Conservation (phyloP, 2,113 vertebrate species). For the Clinocottus analis region DNA sequence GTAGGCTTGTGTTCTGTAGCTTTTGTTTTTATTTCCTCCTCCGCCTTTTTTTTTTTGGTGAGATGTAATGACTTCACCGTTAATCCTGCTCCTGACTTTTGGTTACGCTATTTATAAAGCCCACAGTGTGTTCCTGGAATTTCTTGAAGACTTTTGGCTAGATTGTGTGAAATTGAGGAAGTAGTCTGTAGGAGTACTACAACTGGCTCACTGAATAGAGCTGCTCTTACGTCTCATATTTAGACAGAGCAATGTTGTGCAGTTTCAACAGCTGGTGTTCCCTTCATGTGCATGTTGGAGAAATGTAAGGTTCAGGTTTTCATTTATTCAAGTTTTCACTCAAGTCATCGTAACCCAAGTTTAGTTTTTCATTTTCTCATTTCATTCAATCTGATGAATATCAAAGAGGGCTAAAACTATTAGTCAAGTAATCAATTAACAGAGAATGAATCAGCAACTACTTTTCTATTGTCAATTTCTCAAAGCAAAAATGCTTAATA, state of each 20-base stretch:
- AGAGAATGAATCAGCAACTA: too few species aligned
- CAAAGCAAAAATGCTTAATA: too few species aligned
- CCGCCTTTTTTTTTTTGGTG: slow-evolving; percentile 11
- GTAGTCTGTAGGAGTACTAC: slow-evolving; percentile 31
- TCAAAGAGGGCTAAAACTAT: too few species aligned
- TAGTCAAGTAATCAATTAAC: too few species aligned
- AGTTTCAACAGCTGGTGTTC: slow-evolving; percentile 2
- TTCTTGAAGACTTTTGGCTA: neutral
- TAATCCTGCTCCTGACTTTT: slow-evolving; percentile 29
- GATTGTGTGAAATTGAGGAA: slow-evolving; percentile 1
- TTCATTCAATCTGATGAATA: too few species aligned
- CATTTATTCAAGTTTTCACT: slow-evolving; percentile 10
- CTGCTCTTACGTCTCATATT: slow-evolving; percentile 10
- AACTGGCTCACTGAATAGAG: slow-evolving; percentile 21
- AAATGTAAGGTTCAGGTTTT: neutral
- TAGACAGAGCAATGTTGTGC: slow-evolving; percentile 45
- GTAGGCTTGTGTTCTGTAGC: slow-evolving; percentile 35
- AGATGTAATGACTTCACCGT: slow-evolving; percentile 21
- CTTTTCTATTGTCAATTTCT: too few species aligned
- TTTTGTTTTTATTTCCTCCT: slow-evolving; percentile 59
- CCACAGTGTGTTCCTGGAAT: slow-evolving; percentile 10
- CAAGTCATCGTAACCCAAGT: neutral
- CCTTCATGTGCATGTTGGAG: slow-evolving; percentile 21
- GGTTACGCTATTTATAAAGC: neutral
- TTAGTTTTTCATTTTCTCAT: neutral